Base-by-base conservation (phyloP, 2,797 vertebrate genomes). In the Eidolon dupreanum region DNA sequence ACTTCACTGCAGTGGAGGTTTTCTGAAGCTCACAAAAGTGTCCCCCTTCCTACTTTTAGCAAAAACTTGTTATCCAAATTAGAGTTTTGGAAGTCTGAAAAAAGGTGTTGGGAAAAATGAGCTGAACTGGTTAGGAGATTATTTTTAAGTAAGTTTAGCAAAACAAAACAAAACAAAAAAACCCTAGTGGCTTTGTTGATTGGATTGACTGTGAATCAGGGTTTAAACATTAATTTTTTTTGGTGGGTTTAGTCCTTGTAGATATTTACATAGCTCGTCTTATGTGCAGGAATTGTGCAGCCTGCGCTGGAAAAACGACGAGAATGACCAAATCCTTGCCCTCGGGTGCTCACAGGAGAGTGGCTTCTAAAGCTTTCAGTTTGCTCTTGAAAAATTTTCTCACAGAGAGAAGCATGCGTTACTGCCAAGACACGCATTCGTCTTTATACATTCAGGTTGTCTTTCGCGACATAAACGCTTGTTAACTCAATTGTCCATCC, bases 11-110 rank as follows among this genome's bases (percentile, higher is more conserved):
- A 38, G 15, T 16, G 6, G 4, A 88, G 20, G 28, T 91, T 75
- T 78, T 88, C 66, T 88, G 41, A 57, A 46, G 31, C n/a, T 51
- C 20, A 20, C 33, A 63, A 51, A 61, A 36, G 41, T 55, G 53
- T 61, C 2, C 26, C 12, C 16, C 5, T 92, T 81, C 16, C 6
- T 31, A 79, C 46, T 70, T 85, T 61, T 66, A 81, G 16, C 19
- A 1, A 82, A 77, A 79, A 0, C 6, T 77, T 88, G 36, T 81
- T 90, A 59, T 53, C 24, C 20, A 87, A 63, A 28, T 84, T 81
- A 81, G 26, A 36, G 57, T 49, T 94, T 78, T 68, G 57, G 55
- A 94, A 92, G 46, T 92, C 81, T 65, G 43, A 22, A 89, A 71
- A 75, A 57, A 41, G 53, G 24, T 51, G 12, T 24, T 24, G 11